These are phyloP conservation scores for Tinea semifulvella DNA, from an alignment of 2,888 invertebrate genomes.

Conservation along the genomic window DNA sequence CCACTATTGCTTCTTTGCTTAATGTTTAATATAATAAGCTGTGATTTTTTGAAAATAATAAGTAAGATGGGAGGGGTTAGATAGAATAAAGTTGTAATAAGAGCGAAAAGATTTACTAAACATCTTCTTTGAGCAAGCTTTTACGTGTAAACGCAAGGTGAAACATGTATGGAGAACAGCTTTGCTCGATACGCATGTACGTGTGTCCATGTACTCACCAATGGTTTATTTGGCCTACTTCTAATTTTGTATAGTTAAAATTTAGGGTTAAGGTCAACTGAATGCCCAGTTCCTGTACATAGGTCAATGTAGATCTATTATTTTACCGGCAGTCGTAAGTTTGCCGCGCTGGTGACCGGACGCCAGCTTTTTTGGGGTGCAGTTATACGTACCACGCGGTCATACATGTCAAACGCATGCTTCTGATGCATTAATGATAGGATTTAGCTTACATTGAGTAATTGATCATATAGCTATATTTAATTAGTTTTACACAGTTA, in stretches of 20 bases:
- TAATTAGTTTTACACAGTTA: conserved; percentile 13
- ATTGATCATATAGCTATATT: conserved; percentile 16
- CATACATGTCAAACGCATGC: conserved; percentile 14
- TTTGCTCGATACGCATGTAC: too few relatives aligned
- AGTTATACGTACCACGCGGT: conserved; percentile 32
- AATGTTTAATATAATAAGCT: too few relatives aligned
- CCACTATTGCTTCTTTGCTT: too few relatives aligned
- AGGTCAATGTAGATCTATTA: conserved; percentile 10
- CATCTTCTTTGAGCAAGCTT: too few relatives aligned
- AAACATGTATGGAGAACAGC: too few relatives aligned
- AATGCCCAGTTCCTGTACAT: conserved; percentile 40
- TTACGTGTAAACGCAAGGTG: too few relatives aligned
- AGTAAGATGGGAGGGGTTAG: too few relatives aligned
- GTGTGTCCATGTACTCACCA: too few relatives aligned
- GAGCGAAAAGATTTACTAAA: too few relatives aligned
- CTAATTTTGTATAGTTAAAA: conserved; percentile 47
- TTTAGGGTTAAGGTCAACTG: conserved; percentile 20
- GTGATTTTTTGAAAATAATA: too few relatives aligned
- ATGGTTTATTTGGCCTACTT: too few relatives aligned
- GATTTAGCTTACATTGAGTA: background rate
- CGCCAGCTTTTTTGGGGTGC: conserved; percentile 42
- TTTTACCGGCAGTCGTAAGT: conserved; percentile 39
- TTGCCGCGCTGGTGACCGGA: conserved; percentile 57
- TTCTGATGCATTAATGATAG: conserved; percentile 11
- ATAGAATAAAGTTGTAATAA: too few relatives aligned